Evolutionary conservation across 2,797 vertebrate species (phyloP), one percentile per base, ranked within the genome.

Genomic region (Crenuchus spilurus): DNA sequence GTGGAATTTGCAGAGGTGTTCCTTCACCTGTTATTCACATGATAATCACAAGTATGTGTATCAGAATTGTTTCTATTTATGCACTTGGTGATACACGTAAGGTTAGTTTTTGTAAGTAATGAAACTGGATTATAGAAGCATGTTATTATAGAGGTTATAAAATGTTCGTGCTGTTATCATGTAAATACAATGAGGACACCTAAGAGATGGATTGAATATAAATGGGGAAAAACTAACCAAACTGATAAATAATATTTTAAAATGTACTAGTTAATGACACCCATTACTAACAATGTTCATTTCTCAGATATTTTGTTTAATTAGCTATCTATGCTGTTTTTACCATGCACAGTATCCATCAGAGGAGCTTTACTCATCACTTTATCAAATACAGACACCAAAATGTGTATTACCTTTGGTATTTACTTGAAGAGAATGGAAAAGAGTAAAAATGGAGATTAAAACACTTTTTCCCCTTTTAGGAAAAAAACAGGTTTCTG

Each of bases 361-460:
- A 64, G 18, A 62, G 22, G 28, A 70, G 70, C 76, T 75, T 63
- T 81, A 75, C 44, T 73, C 31, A 74, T 68, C 39, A 65, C 62
- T 64, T 55, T 70, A 33, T 70, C 9, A 63, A 72, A 60, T 64
- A 41, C 31, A 62, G 65, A 70, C 70, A 79, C 73, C 70, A 76
- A 75, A 75, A 69, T 69, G 10, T 26, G 57, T 75, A 71, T 78
- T 79, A 69, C 41, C 55, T 76, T 72, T 72, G 70, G 35, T 81
- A 79, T 79, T 81, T 73, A 74, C 71, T 73, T 79, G 70, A 76
- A 51, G 60, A 39, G 18, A 65, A 72, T 63, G 28, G 44, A 44
- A 54, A 44, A 30, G 31, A 6, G 5, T 28, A 26, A 57, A 44
- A 48, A 60, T 26, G 18, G 57, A 72, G 24, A 62, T 41, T 51